Base-by-base conservation (phyloP, 2,888 invertebrate species). In the Cantharis rufa region DNA sequence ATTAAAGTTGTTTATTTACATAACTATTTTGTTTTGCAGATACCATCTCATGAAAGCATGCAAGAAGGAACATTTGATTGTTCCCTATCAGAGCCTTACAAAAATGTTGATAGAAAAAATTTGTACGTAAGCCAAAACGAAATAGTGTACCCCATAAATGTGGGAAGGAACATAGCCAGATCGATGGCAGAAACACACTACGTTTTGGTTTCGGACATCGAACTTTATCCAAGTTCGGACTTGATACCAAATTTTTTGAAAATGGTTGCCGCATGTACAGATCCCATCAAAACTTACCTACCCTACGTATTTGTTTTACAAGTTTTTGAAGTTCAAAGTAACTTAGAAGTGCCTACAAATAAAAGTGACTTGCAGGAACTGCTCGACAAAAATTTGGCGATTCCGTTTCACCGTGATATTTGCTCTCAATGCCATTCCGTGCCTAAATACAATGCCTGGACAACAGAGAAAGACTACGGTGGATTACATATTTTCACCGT, bases 361-460 rank as follows among this genome's bases (percentile, higher is more conserved):
- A 80, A 80, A 72, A 71, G 16, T n/a, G 68, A 28, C 16, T 15
- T 79, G n/a, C 16, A 62, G 27, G 88, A 89, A 78, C 93, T 95
- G 91, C 87, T 96, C 83, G 90, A 48, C 0, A 64, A 69, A 5
- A 21, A 32, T 7, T 91, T 92, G 62, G 95, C 95, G 15, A 94
- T 96, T 85, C 94, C 95, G 66, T 96, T 96, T 87, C 96, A 96
- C 87, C 94, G 95, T 85, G 93, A 92, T 83, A 92, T 96, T 68
- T 96, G 96, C 85, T 92, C 95, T 7, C 92, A 92, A 80, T 96
- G 96, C 86, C 96, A 96, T 86, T 94, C 93, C 77, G 93, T 95
- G 83, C 95, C 95, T 7, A 92, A 93, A 83, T 92, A 92, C 74
- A 92, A 92, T 82, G 94, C 94, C 84, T 95, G 95, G 95, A 92